Conservation (phyloP, 2,888 invertebrate species). For the Phragmatobia fuliginosa region DNA sequence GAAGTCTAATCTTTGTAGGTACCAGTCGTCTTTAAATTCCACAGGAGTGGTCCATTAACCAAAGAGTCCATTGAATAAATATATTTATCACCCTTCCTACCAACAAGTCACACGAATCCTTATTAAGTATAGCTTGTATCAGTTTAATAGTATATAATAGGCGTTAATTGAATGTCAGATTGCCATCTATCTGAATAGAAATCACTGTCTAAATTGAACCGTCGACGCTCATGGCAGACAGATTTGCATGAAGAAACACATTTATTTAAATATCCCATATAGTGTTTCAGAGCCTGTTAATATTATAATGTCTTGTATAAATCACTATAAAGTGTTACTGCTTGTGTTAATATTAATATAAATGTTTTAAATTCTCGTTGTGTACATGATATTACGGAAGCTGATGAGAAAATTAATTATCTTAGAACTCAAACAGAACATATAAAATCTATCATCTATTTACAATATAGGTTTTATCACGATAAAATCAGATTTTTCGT, state of each 20-base stretch:
- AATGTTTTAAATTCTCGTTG: background rate
- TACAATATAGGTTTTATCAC: background rate
- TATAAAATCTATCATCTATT: background rate
- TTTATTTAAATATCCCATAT: background rate
- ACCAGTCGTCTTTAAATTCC: too few relatives aligned
- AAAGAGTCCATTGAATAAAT: too few relatives aligned
- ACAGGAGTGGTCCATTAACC: background rate
- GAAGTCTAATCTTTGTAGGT: too few relatives aligned
- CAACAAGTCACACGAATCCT: background rate
- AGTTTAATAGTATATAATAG: constrained; percentile 23
- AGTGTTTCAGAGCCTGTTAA: background rate
- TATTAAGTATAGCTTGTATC: constrained; percentile 5
- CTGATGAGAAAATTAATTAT: background rate
- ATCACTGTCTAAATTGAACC: constrained; percentile 38
- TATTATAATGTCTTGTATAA: background rate
- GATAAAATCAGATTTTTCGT: background rate
- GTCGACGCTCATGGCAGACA: constrained; percentile 18
- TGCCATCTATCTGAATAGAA: constrained; percentile 28
- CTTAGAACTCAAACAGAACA: background rate
- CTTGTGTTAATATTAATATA: background rate
- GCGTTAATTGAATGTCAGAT: constrained; percentile 42
- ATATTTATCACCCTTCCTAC: background rate
- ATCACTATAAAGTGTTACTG: background rate
- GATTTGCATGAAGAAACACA: constrained; percentile 3
- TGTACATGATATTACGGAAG: background rate